A percentile compares a stretch with the other conserved stretches of the same genome.
These are phyloP conservation scores for Unio pictorum DNA, from an alignment of 2,888 invertebrate species.

Conservation along the genomic window DNA sequence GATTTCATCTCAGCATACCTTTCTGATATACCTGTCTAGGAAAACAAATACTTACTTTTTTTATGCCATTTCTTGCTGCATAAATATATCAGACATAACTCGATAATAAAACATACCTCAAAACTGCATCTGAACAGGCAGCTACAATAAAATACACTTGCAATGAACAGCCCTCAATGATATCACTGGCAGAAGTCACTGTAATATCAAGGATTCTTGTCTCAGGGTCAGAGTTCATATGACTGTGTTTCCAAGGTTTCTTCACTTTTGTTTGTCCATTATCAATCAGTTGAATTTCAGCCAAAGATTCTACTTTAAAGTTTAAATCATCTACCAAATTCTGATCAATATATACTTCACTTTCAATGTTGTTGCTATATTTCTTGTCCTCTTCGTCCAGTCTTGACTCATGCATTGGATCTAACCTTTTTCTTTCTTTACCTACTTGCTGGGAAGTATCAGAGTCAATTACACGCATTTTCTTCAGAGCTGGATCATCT, in stretches of 20 bases:
- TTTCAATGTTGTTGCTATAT: not conserved
- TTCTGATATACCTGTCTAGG: too few species aligned
- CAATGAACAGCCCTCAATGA: constrained; percentile 16
- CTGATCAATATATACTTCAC: constrained; percentile 1
- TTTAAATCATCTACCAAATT: not conserved
- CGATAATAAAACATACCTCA: constrained; percentile 41
- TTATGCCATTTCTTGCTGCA: too few species aligned
- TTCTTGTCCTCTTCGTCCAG: too few species aligned
- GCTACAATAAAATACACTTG: constrained; percentile 44
- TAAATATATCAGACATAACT: too few species aligned
- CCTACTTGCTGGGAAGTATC: too few species aligned
- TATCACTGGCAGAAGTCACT: constrained; percentile 29
- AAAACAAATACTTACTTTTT: too few species aligned
- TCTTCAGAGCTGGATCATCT: too few species aligned
- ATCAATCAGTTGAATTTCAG: constrained; percentile 15
- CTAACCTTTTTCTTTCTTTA: too few species aligned
- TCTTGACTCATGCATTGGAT: too few species aligned
- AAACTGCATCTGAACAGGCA: constrained; percentile 63
- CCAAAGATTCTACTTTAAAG: constrained; percentile 9
- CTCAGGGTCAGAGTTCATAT: constrained; percentile 54
- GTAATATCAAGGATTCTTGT: constrained; percentile 56
- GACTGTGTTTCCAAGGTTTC: constrained; percentile 40
- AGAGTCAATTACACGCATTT: too few species aligned
- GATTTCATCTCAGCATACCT: too few species aligned
- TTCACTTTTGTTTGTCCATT: constrained; percentile 19